Base-by-base conservation (phyloP, 1,140 invertebrate species). In the Rhagoletis pomonella region DNA sequence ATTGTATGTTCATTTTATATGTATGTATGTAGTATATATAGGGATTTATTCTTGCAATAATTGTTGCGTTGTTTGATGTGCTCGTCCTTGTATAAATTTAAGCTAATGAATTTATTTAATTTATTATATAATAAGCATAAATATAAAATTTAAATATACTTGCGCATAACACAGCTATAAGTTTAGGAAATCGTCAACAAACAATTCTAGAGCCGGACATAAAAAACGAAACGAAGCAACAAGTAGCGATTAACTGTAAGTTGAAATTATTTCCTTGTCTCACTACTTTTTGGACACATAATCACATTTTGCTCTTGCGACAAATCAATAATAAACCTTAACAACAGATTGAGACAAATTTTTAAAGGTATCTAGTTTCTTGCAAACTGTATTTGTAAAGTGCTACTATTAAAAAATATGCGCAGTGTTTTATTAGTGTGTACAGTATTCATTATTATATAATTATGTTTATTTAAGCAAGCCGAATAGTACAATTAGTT, bases 201-300 rank as follows among this genome's bases (percentile, higher is more conserved):
- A 85, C 17, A 85, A 59, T 42, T 85, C 42, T 19, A 3, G 12
- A 65, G 17, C 17, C 17, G 17, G 7, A 14, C 17, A 29, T 59
- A 29, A 55, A 6, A 14, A 58, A 58, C 44, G 3, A 60, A 47
- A 60, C 14, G 58, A 55, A 47, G 14, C 19, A 60, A 85, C 58
- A 60, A 60, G 42, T 42, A 42, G 12, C 42, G 44, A 85, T 85
- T 85, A 7, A 85, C 29, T 85, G 55, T 59, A 85, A 59, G 44
- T 58, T 85, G 9, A 59, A 58, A 29, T 58, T 58, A 59, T 58
- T 59, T 58, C 17, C 29, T 85, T 12, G 9, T 14, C n/a, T 39
- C 19, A 81, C 9, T 19, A 81, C n/a, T 81, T 58, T 17, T 17
- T 50, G 7, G n/a, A 77, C 42, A 47, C n/a, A 64, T 7, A 64